These are phyloP conservation scores for Cecidostiba fungosa DNA, from an alignment of 2,888 invertebrate genomes.

Conservation along the genomic window DNA sequence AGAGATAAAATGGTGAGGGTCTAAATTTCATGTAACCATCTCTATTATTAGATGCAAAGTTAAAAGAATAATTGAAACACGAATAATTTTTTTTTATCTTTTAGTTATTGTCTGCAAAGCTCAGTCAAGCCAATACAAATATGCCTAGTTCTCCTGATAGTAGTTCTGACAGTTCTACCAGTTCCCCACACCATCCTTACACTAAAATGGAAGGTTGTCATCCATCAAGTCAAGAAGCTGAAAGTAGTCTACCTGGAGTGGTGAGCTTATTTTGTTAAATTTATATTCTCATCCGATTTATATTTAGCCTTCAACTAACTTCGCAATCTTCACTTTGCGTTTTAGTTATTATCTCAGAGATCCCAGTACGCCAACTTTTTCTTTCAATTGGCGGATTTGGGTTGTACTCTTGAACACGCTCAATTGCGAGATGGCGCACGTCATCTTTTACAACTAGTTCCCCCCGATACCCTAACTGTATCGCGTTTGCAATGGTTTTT, in stretches of 20 bases:
- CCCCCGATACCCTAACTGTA: slow-evolving; percentile 87
- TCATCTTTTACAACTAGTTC: slow-evolving; percentile 89
- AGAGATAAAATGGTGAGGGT: slow-evolving; percentile 91
- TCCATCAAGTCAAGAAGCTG: slow-evolving; percentile 90
- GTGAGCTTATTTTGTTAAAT: slow-evolving; percentile 82
- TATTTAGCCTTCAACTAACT: not conserved
- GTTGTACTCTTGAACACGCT: slow-evolving; percentile 90
- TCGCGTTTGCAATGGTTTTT: slow-evolving; percentile 83
- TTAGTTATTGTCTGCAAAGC: slow-evolving; percentile 88
- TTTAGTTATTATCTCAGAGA: slow-evolving; percentile 90
- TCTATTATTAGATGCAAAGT: slow-evolving; percentile 13
- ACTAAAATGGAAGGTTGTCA: slow-evolving; percentile 78
- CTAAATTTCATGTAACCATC: not conserved
- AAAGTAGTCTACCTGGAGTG: slow-evolving; percentile 94
- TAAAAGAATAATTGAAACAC: slow-evolving; percentile 18
- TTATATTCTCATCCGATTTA: not conserved
- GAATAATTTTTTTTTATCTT: slow-evolving; percentile 65
- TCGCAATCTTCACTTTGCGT: slow-evolving; percentile 55
- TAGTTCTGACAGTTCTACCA: slow-evolving; percentile 96
- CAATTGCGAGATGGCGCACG: slow-evolving; percentile 92
- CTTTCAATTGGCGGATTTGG: slow-evolving; percentile 93
- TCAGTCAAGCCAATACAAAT: slow-evolving; percentile 87
- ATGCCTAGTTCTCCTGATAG: slow-evolving; percentile 93
- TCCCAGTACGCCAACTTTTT: slow-evolving; percentile 90
- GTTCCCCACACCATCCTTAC: slow-evolving; percentile 93